Base-by-base conservation (phyloP, 2,113 vertebrate species). In the Narcine bancroftii region DNA sequence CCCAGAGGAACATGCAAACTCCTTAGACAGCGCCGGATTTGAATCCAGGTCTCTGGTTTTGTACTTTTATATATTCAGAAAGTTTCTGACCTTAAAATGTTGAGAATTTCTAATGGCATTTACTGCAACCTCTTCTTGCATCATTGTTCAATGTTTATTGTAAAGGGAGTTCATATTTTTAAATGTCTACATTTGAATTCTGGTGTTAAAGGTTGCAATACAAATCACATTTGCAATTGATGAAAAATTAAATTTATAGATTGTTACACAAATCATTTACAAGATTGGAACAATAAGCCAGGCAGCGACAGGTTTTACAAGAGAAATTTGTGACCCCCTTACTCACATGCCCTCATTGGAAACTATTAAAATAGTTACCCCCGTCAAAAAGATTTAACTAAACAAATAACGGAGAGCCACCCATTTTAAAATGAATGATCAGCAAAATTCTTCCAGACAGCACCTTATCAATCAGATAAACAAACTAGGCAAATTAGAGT, bases 251-350 rank as follows among this genome's bases (percentile, higher is more conserved):
- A 53, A 60, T 85, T 85, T 85, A 60, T 60, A 60, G 50, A 15
- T 36, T 17, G 53, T 60, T 87, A 60, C 36, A 87, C 21, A 87
- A 87, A 87, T 87, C 81, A 87, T 87, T 87, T n/a, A 36, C n/a
- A n/a, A n/a, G n/a, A 29, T n/a, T 87, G 1, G 45, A 13, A 19
- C 33, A 29, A 39, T 60, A 60, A 85, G 47, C 15, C 50, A 1
- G 29, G n/a, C 29, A 17, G 15, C 33, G 15, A 47, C 11, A 50
- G 29, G 53, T 3, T 87, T 85, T 63, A 60, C n/a, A 33, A 60
- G 15, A 36, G 33, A 36, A 87, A 53, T 39, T 83, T 87, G 53
- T 36, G 36, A 2, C 4, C 81, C 81, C 4, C 81, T 53, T 10
- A 60, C 1, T 17, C 53, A 63, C 29, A 60, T 60, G 56, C 53